Base-by-base conservation (phyloP, 2,113 vertebrate species). In the Oreochromis tanganicae region DNA sequence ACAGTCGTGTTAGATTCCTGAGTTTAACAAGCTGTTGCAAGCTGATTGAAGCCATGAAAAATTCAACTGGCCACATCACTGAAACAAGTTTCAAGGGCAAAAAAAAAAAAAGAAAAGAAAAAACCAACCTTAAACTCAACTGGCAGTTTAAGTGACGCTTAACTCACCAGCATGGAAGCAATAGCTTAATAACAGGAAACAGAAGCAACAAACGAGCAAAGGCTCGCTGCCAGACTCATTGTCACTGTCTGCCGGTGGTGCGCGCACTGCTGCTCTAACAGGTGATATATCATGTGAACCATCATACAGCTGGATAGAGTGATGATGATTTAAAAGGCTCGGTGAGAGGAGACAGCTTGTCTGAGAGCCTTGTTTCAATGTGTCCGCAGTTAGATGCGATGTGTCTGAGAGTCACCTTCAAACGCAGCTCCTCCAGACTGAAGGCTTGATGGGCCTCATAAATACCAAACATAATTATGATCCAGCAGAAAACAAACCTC, bases 301-400 rank as follows among this genome's bases (percentile, higher is more conserved):
- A 93, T 93, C 92, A 88, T 85, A 80, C 91, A 92, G 93, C 90
- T 73, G 84, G 93, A 88, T 82, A 59, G 88, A 92, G 93, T 93
- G 95, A 95, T 96, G 95, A 95, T 95, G 95, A 95, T 96, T 96
- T 96, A 96, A 96, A 96, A 95, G 93, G 95, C 88, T 92, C 3
- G 84, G 84, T 82, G 91, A 92, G 88, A 92, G 93, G 91, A 94
- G 93, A 95, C 94, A 93, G 94, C 87, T 91, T 92, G 91, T 94
- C 93, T 95, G 93, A 93, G 91, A 95, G 95, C 89, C 90, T 93
- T 89, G 93, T 95, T 95, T 94, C 95, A 85, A 68, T 82, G 71
- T 85, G 92, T 93, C 93, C 87, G 87, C 89, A 68, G 88, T 83
- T 79, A 89, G 92, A 93, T 52, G 83, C 52, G 93, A 94, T 59